Base-by-base conservation (phyloP, 2,888 invertebrate species). In the Drosophila differens region DNA sequence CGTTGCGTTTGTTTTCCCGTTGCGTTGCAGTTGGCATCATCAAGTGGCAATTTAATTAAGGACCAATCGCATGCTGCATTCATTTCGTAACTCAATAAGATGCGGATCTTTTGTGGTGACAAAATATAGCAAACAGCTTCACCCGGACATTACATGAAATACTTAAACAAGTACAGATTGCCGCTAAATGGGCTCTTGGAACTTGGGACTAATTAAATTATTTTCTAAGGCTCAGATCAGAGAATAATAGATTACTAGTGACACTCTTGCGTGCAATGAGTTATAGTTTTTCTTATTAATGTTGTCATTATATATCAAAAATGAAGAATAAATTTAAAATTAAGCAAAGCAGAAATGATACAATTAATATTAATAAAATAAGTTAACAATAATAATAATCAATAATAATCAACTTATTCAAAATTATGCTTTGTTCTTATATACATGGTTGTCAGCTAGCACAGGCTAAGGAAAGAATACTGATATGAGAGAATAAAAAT, bases 41-140 rank as follows among this genome's bases (percentile, higher is more conserved):
- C 70, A 62, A 82, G 82, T 73, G 70, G 83, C 72, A 78, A 77
- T 78, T 85, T 89, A 85, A 85, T 89, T 88, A 89, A 87, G 75
- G 80, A 66, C 78, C 70, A 74, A 78, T 79, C 79, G 74, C 81
- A 41, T 16, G 54, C 78, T 57, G 66, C 70, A 74, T 70, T 78
- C 78, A 79, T 81, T 74, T 74, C 65, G 53, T 51, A 57, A 49
- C 51, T 25, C 62, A 69, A 81, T 66, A 59, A 63, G 68, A 81
- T 66, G 65, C 53, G 60, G 63, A 73, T 73, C 81, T 73, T 53
- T 69, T 69, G 66, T 30, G 73, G 53, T 52, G 59, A 59, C 68
- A 77, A 67, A 72, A 68, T 68, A 65, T 65, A 44, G 49, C 63
- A 76, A 76, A 44, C 35, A 66, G 58, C 37, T 64, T 62, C 51